Base-by-base conservation (phyloP, 2,888 invertebrate genomes). In the Limnephilus marmoratus region DNA sequence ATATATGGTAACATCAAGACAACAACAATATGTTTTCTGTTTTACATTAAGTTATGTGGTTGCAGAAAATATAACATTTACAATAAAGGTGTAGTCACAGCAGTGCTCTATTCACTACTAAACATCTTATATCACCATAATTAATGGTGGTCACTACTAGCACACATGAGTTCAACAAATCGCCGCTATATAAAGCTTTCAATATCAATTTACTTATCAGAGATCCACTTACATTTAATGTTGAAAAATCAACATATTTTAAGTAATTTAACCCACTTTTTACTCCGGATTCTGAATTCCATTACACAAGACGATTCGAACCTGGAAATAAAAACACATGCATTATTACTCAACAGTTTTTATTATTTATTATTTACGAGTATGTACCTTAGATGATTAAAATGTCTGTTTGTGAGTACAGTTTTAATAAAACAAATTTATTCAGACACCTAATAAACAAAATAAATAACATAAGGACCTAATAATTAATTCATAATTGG, bases 221-320 rank as follows among this genome's bases (percentile, higher is more conserved):
- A 93, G 93, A 93, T 93, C 93, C 92, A 92, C 92, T 92, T 92
- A 90, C 88, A 92, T 49, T 53, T 53, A 87, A 93, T 88, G 90
- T 87, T 91, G 49, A 85, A 91, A 86, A 80, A 93, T 92, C 93
- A 93, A 92, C 92, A 91, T 90, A 92, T 93, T 91, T 93, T 93
- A 93, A 93, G 93, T 93, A 93, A 91, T 91, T 91, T 92, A 93
- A 93, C 93, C 93, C 90, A 85, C 90, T 80, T 68, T 18, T 68
- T 31, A n/a, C 87, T 53, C 31, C 87, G 87, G 87, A 87, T 87
- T 87, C 87, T 87, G 87, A 87, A 87, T 87, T 87, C 87, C 87
- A 87, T 87, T 87, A 34, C 68, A 68, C 87, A 31, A 37, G 87
- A 86, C 41, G 45, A 87, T 37, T 29, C 83, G 18, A 53, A 89